phyloP scores from a whole-genome alignment of 2,113 vertebrate species.

The Cettia cetti region DNA sequence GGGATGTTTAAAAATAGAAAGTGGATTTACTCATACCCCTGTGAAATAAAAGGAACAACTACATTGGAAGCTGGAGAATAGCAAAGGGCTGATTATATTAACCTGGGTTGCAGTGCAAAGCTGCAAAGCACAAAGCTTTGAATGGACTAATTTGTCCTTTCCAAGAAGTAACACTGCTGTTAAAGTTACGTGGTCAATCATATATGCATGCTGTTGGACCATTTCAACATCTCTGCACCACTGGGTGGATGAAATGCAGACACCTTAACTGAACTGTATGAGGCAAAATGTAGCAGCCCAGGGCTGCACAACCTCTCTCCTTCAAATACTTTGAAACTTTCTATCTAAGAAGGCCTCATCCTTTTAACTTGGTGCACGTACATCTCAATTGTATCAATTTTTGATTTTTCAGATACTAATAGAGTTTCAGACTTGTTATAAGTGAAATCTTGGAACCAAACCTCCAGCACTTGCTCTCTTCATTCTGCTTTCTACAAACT shows the following conservation, averaged over 20 bases:
- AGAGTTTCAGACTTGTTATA: neutral
- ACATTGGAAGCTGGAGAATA: neutral
- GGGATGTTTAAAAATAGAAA: conserved; percentile 30
- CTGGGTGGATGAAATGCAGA: neutral
- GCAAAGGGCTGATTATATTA: neutral
- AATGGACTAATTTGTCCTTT: neutral
- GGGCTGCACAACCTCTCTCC: neutral
- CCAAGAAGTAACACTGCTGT: neutral
- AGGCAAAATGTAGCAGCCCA: neutral
- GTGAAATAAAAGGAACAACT: conserved; percentile 19
- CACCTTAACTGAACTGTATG: neutral
- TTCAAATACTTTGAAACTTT: neutral
- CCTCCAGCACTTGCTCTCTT: neutral
- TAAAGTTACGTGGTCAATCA: neutral
- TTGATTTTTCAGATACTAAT: neutral
- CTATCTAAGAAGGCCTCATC: neutral
- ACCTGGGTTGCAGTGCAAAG: neutral
- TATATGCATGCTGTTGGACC: neutral
- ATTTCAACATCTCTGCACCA: neutral
- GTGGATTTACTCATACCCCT: neutral
- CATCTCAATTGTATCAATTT: neutral
- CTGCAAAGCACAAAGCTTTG: neutral
- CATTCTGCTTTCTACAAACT: neutral
- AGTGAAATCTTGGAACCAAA: neutral
- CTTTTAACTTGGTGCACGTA: neutral